Evolutionary conservation across 2,888 invertebrate species (phyloP), one percentile per base, ranked within the genome.

Genomic region (Magallana nippona): DNA sequence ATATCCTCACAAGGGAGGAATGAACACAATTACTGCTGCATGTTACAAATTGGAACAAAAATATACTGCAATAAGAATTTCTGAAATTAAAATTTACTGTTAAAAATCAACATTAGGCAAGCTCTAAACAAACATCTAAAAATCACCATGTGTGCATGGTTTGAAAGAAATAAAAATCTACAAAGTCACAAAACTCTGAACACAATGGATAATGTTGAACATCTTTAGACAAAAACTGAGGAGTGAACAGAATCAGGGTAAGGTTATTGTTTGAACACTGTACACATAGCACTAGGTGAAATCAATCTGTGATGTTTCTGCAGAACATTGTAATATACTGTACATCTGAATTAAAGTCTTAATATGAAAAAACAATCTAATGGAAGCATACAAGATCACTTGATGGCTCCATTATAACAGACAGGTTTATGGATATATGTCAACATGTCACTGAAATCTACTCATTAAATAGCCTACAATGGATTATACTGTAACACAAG

Each of bases 11-110:
- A 27, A 11, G 13, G 15, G 32, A 32, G 71, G 32, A 27, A 13
- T 71, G 71, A 71, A 71, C 71, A 71, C 71, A 71, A 11, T 27
- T 19, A 71, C 32, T 22, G 71, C 71, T 71, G 71, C 71, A 71
- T 27, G 63, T 22, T 63, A 27, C 27, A 27, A 27, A 71, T 27
- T 13, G 22, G 22, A 13, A 71, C 71, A 27, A 32, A 22, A 27
- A 32, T 27, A 71, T 22, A 71, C 15, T 32, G 71, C 11, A 71
- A 71, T 32, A 71, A 17, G 19, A 13, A 71, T 13, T 27, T 71
- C 15, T 32, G 71, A 27, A 27, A 11, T 27, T 1, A 22, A 71
- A 71, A 22, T 71, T 27, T 22, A 71, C 22, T 27, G 1, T 60
- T 22, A 71, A 71, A 63, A 71, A 27, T 71, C 32, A 32, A 71